Percentiles rank a stretch among this genome's conserved stretches.
phyloP scores from a whole-genome alignment of 2,888 invertebrate genomes.

The Silvanus unidentatus region DNA sequence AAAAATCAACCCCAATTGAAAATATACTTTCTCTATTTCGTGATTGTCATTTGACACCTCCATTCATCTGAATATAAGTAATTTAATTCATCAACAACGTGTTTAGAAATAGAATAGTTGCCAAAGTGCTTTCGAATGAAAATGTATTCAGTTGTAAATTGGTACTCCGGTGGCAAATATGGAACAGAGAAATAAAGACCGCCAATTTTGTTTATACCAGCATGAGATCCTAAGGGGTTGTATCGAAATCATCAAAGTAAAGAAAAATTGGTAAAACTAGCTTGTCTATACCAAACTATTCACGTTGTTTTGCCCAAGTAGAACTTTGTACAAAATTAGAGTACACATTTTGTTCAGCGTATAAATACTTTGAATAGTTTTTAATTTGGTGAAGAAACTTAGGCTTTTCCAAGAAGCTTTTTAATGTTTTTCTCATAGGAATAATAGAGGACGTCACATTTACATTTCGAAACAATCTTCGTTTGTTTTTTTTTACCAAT shows the following conservation, averaged over 20 bases:
- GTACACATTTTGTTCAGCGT: too few relatives aligned
- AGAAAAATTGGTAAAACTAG: slow-evolving; percentile 6
- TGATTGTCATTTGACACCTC: slow-evolving; percentile 2
- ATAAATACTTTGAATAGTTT: too few relatives aligned
- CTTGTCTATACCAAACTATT: neutral
- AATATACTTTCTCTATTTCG: slow-evolving; percentile 8
- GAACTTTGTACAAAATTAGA: too few relatives aligned
- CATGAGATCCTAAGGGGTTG: slow-evolving; percentile 9
- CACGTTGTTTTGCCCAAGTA: too few relatives aligned
- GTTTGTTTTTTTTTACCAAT: neutral
- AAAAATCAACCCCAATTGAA: slow-evolving; percentile 12
- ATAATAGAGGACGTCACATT: neutral
- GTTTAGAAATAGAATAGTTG: slow-evolving; percentile 6
- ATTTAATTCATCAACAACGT: slow-evolving; percentile 10
- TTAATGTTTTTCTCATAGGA: neutral
- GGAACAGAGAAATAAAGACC: slow-evolving; percentile 7
- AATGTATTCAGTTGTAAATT: slow-evolving; percentile 9
- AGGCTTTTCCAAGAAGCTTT: neutral
- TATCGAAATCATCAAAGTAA: slow-evolving; percentile 13
- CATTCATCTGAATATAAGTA: slow-evolving; percentile 2
- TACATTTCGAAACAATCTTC: neutral
- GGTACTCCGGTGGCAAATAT: slow-evolving; percentile 7
- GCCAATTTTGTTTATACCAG: slow-evolving; percentile 8
- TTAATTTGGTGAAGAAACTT: too few relatives aligned
- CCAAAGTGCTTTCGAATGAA: slow-evolving; percentile 14